Percentiles rank a stretch among this genome's conserved stretches.
phyloP scores from a whole-genome alignment of 2,797 vertebrate species.

The Zalophus californianus region DNA sequence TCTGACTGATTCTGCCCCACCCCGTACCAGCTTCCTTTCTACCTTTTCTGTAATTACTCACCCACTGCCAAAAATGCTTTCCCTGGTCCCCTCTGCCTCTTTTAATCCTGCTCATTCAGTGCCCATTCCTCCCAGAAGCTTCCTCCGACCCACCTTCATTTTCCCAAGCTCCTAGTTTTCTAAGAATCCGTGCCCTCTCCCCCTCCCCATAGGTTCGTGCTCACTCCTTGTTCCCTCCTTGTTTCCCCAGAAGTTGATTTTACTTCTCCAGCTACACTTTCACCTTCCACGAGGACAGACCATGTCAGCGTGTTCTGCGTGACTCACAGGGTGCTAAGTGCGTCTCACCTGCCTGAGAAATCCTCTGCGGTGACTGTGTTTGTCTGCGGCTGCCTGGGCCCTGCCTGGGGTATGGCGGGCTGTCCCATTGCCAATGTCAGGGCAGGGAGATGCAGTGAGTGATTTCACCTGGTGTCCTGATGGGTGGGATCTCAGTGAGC shows the following conservation, averaged over 20 bases:
- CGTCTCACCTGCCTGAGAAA: background rate
- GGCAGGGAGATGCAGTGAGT: no score
- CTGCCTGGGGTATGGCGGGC: accelerated
- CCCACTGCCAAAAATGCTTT: background rate
- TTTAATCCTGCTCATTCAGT: background rate
- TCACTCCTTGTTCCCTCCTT: background rate
- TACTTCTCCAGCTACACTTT: background rate
- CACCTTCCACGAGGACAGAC: background rate
- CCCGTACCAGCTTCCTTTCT: background rate
- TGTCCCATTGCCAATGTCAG: background rate
- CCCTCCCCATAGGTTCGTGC: no score
- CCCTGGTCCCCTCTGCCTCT: background rate
- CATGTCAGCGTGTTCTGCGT: background rate
- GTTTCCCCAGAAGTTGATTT: background rate
- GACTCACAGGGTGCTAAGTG: background rate
- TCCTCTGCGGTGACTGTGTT: background rate
- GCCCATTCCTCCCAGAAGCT: background rate
- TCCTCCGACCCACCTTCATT: background rate
- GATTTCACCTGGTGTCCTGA: background rate
- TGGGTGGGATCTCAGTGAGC: background rate
- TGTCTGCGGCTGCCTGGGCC: background rate
- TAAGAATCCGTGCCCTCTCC: background rate
- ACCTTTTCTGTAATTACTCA: background rate
- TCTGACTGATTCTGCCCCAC: background rate
- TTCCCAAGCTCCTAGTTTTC: background rate